Percentiles rank a stretch among this genome's conserved stretches.
These are phyloP conservation scores for Pitta sordida DNA, from an alignment of 2,113 vertebrate species.

Conservation along the genomic window DNA sequence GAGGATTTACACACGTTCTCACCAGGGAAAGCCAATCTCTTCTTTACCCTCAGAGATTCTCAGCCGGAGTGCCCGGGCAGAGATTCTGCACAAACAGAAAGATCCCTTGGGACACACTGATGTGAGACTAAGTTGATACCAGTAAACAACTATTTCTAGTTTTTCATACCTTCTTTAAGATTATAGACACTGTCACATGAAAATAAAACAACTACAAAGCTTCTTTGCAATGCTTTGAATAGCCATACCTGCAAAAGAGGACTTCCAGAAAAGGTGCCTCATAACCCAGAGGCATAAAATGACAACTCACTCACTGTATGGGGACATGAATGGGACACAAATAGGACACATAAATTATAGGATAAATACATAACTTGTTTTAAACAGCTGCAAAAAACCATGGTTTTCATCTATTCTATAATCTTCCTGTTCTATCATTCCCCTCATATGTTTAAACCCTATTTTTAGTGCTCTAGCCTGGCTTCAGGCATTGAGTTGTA, in stretches of 20 bases:
- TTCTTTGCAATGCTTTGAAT: not conserved
- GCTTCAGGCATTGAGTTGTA: not conserved
- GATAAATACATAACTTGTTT: not conserved
- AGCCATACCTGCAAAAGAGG: not conserved
- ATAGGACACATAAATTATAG: not conserved
- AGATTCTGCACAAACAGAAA: not conserved
- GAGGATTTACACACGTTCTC: not conserved
- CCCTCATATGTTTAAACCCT: not conserved
- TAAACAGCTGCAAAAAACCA: not conserved
- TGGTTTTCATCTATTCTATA: not conserved
- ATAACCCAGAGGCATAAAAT: not conserved
- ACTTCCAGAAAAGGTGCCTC: not conserved
- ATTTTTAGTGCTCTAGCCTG: not conserved
- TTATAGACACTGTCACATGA: not conserved
- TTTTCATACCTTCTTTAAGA: not conserved
- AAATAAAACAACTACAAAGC: not conserved
- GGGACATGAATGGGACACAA: not conserved
- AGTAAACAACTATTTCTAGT: not conserved
- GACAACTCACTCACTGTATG: not conserved
- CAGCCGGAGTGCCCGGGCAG: not conserved
- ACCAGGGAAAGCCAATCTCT: not conserved
- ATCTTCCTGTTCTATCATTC: not conserved
- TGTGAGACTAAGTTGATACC: not conserved
- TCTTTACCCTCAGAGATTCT: not conserved
- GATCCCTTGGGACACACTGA: not conserved